Base-by-base conservation (phyloP, 1,140 invertebrate genomes). In the Thrips palmi region DNA sequence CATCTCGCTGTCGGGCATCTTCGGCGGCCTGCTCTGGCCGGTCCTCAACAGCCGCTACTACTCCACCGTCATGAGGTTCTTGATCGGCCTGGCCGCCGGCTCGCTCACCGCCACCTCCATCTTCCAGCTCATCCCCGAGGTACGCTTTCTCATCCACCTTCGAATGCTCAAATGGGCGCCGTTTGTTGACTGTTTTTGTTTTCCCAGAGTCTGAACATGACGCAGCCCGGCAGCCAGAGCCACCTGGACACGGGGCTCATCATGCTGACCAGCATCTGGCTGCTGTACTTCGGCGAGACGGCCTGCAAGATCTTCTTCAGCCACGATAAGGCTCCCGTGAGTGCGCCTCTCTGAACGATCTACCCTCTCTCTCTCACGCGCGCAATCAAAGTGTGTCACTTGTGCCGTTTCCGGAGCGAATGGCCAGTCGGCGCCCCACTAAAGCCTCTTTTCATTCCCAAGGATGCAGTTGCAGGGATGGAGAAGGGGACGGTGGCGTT, bases 41-140 rank as follows among this genome's bases (percentile, higher is more conserved):
- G 53, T 72, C 23, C 62, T 74, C 46, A 67, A 63, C 17, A 64
- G 65, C 40, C 50, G 50, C 3, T 55, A 59, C 15, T 77, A 71
- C 50, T 59, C 64, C 39, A 47, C 58, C 28, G 45, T 74, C 1
- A 58, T 77, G 42, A 65, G 65, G 20, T 56, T 66, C 22, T 63
- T 76, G 45, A 63, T 77, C 33, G 71, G 71, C 11, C 51, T 77
- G 10, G 74, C 73, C n/a, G 70, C 74, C 15, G 74, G 74, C 0
- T 71, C 68, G 30, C 53, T 77, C 15, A 62, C 63, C 15, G 68
- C 68, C 4, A 72, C 66, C 37, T 64, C 68, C 2, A 50, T 74
- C 12, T 68, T 78, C 41, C 68, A 75, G 45, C 58, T 77, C 5
- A 63, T 77, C 15, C 73, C 74, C 5, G 65, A 74, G 55, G 71